Conservation (phyloP, 2,797 vertebrate genomes). For the Periophthalmus magnuspinnatus region DNA sequence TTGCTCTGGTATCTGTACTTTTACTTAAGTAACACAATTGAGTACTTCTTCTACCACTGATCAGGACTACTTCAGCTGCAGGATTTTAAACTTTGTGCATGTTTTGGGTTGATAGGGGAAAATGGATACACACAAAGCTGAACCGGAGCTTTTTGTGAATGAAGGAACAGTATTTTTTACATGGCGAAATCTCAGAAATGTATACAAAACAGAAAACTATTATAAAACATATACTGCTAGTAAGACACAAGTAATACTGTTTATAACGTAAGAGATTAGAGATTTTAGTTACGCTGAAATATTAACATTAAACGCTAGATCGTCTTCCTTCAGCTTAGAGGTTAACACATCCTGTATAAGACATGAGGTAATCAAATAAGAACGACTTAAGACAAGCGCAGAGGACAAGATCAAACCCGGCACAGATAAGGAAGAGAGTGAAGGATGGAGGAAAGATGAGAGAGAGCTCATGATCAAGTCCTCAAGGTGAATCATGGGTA, state of each 20-base stretch:
- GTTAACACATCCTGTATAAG: neutral
- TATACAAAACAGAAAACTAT: neutral
- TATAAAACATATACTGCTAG: neutral
- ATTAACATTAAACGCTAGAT: neutral
- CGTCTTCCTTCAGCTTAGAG: neutral
- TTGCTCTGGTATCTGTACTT: no score
- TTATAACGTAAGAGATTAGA: no score
- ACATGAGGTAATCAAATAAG: slow-evolving; percentile 35
- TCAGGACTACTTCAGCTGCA: no score
- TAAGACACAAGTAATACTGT: no score
- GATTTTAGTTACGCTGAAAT: neutral
- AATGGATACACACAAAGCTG: no score
- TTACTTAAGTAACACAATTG: no score
- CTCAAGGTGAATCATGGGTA: slow-evolving; percentile 96
- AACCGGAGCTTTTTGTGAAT: no score
- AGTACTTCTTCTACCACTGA: no score
- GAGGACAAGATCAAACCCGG: slow-evolving; percentile 32
- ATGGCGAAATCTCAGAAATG: neutral
- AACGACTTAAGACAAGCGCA: slow-evolving; percentile 30
- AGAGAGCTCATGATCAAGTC: slow-evolving; percentile 77
- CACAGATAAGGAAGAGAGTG: slow-evolving; percentile 5
- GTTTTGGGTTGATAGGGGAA: no score
- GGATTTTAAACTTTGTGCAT: no score
- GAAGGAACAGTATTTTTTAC: no score
- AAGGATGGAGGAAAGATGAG: slow-evolving; percentile 13